Percentiles rank a stretch among this genome's conserved stretches.
phyloP scores from a whole-genome alignment of 2,888 invertebrate genomes.

The Oeneis ivallda region DNA sequence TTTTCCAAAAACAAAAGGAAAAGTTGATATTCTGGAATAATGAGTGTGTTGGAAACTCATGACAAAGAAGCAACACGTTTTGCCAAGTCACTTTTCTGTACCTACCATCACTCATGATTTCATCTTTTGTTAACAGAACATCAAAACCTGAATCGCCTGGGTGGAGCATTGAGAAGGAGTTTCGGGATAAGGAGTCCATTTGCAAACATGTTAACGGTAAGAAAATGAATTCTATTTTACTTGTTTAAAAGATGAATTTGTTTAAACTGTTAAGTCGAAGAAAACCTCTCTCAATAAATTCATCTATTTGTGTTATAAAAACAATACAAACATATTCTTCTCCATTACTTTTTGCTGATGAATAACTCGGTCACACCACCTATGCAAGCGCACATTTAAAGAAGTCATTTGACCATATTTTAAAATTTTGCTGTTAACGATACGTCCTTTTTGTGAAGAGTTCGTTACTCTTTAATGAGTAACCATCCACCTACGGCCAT shows the following conservation, averaged over 20 bases:
- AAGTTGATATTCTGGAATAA: not conserved
- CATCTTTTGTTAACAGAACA: slow-evolving; percentile 61
- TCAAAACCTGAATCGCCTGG: slow-evolving; percentile 73
- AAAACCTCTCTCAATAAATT: too few relatives aligned
- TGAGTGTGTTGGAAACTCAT: not conserved
- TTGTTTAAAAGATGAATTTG: not conserved
- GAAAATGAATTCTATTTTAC: slow-evolving; percentile 39
- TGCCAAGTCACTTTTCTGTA: not conserved
- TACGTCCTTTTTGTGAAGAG: not conserved
- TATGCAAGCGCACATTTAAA: not conserved
- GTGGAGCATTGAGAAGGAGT: slow-evolving; percentile 70
- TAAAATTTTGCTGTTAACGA: not conserved
- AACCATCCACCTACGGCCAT: slow-evolving; percentile 3
- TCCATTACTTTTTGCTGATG: not conserved
- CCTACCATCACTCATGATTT: slow-evolving; percentile 16
- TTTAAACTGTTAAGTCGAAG: not conserved
- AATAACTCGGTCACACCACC: not conserved
- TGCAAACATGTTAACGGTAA: slow-evolving; percentile 75
- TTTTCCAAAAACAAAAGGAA: not conserved
- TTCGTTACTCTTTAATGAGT: slow-evolving; percentile 14
- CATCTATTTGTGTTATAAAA: too few relatives aligned
- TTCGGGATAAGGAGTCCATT: slow-evolving; percentile 63
- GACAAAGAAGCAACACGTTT: not conserved
- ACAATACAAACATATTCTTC: too few relatives aligned
- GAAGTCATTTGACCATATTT: not conserved